Evolutionary conservation across 2,888 invertebrate species (phyloP), one percentile per base, ranked within the genome.

Genomic region (Slavum lentiscoides): DNA sequence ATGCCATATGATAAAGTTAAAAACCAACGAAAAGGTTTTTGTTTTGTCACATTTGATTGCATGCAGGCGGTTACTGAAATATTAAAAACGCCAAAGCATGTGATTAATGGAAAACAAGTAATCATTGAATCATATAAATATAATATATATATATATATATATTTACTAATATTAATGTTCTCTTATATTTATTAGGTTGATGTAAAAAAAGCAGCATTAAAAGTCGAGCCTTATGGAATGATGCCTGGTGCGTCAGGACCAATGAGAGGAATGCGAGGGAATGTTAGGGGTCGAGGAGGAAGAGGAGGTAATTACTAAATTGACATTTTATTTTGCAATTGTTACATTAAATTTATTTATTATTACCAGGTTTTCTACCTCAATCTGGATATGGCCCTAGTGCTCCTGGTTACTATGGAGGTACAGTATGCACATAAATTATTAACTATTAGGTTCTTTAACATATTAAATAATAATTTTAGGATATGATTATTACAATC

Each of bases 1-100:
- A 94, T 97, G 92, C 98, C 98, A 82, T 97, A 95, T 86, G 98
- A 98, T 87, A 97, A 97, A 88, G 93, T 94, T 87, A 97, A 97
- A 91, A 96, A 96, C 87, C 96, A 96, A 88, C 92, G 97, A 85
- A 94, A 97, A 89, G 96, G 94, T 83, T 98, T 98, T 90, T 97
- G 97, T 87, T 98, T 98, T 88, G 96, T 98, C 87, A 97, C 97
- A 84, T 98, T 97, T 86, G 97, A 98, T 86, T 94, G 94, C 53
- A 97, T 97, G 87, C 94, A 95, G 87, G 94, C 96, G 77, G 96
- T 96, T 53, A 95, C 95, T 85, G 95, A 96, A 87, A 89, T 96
- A 75, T 89, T 96, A 83, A 96, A 95, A 87, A 94, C 94, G 75
- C 94, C 96, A 19, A 97, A 96, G 88, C 96, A 96, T 87, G 94